A percentile compares a stretch with the other conserved stretches of the same genome.
Evolutionary conservation across 1,140 invertebrate species (phyloP).

Genomic region (Stegodyphus dumicola): DNA sequence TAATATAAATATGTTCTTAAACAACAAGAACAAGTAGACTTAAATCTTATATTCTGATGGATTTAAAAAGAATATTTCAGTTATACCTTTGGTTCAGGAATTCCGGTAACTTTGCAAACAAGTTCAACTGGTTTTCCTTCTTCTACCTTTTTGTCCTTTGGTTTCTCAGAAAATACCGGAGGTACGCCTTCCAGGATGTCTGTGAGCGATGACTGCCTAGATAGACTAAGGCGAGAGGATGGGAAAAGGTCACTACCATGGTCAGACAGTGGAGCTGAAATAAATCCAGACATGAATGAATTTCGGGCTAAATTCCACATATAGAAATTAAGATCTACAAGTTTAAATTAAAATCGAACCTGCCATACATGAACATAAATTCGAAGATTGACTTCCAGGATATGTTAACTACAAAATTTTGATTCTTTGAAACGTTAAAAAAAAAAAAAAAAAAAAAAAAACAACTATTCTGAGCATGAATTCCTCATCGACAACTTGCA

Average conservation of each 20-base stretch:
- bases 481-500: too few species aligned
- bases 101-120: constrained; percentile 86
- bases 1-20: not conserved
- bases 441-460: too few species aligned
- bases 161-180: constrained; percentile 90
- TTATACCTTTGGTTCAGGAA: constrained; percentile 82
- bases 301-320: not conserved
- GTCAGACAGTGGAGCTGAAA: constrained; percentile 80
- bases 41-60: not conserved
- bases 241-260: constrained; percentile 86
- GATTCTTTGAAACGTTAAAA: too few species aligned
- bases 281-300: not conserved
- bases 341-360: too few species aligned
- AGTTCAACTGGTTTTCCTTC: constrained; percentile 83
- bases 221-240: constrained; percentile 82
- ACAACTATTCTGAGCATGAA: too few species aligned
- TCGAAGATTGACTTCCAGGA: too few species aligned
- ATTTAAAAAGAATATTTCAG: not conserved
- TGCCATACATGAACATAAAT: too few species aligned
- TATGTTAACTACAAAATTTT: too few species aligned
- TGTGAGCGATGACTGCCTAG: constrained; percentile 87
- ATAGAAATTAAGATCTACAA: too few species aligned
- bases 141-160: constrained; percentile 83
- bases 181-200: constrained; percentile 92
- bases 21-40: not conserved